Evolutionary conservation across 2,113 vertebrate genomes (phyloP).

Genomic region (Psammodynastes pulverulentus): DNA sequence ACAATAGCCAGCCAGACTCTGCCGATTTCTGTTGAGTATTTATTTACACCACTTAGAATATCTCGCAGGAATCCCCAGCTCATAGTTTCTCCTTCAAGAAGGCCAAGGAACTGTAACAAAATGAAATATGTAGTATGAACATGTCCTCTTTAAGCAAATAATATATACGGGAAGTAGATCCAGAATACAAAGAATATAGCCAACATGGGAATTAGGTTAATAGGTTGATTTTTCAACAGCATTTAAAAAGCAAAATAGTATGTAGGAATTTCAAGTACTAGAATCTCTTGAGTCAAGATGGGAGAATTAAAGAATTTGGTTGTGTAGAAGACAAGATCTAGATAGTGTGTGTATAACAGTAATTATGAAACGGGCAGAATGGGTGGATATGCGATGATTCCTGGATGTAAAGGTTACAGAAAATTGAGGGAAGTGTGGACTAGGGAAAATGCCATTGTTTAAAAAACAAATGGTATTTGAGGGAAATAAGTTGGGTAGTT

Average conservation of each 20-base stretch:
- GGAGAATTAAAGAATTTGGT: neutral
- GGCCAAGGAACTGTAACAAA: slow-evolving; percentile 50
- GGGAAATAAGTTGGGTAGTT: neutral
- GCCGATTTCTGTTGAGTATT: slow-evolving; percentile 83
- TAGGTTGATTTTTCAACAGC: neutral
- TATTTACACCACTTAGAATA: slow-evolving; percentile 83
- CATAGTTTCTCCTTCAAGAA: slow-evolving; percentile 67
- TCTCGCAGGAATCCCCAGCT: slow-evolving; percentile 81
- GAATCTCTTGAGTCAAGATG: neutral
- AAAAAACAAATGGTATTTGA: neutral
- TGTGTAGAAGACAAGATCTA: neutral
- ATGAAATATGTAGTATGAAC: slow-evolving; percentile 46
- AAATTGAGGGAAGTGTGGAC: neutral
- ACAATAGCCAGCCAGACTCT: slow-evolving; percentile 81
- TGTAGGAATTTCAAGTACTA: neutral
- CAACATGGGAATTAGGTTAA: neutral
- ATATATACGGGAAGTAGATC: neutral
- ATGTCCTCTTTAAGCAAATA: neutral
- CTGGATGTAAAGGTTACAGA: neutral
- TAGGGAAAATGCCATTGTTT: neutral
- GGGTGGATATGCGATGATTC: neutral
- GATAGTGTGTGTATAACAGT: neutral
- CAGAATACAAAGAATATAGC: neutral
- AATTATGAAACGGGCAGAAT: neutral
- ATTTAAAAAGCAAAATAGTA: neutral